Evolutionary conservation across 2,888 invertebrate species (phyloP), one percentile per base, ranked within the genome.

Genomic region (Rhorus exstirpatorius): DNA sequence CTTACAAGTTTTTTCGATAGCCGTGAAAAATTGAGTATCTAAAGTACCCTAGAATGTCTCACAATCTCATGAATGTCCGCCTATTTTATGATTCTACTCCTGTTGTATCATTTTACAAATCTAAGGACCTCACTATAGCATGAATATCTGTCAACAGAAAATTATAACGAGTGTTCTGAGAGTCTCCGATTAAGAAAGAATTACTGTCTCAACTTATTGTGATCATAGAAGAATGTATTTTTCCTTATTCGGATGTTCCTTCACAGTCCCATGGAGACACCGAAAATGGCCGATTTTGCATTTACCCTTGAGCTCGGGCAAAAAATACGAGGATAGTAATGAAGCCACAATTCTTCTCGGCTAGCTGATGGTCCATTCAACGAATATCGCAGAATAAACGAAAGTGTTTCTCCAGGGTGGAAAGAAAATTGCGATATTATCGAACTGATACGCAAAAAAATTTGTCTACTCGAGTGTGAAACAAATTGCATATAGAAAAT

Each of bases 191-290:
- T n/a, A n/a, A n/a, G n/a, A n/a, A n/a, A n/a, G n/a, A n/a, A n/a
- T n/a, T n/a, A n/a, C n/a, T n/a, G n/a, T n/a, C n/a, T n/a, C n/a
- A n/a, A n/a, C n/a, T n/a, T n/a, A n/a, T n/a, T n/a, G n/a, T n/a
- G n/a, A n/a, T n/a, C n/a, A n/a, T n/a, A n/a, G 31, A 6, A 24
- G 55, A 55, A 61, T 14, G 31, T n/a, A n/a, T 26, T 12, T 14
- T 24, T 6, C 2, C 12, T 19, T 46, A 35, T 14, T 58, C 86
- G 97, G 97, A 94, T 97, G 67, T 93, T 97, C 8, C 93, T 97
- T 0, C 97, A 97, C 86, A 97, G 96, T 92, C 97, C 97, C 0
- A 96, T 96, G 0, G 97, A 97, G 90, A 95, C 96, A 0, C 97
- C 97, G 0, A 97, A 96, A 93, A 96, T 97, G 81, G 95, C 96